These are phyloP conservation scores for Mustela lutreola DNA, from an alignment of 2,113 vertebrate genomes.

Conservation along the genomic window DNA sequence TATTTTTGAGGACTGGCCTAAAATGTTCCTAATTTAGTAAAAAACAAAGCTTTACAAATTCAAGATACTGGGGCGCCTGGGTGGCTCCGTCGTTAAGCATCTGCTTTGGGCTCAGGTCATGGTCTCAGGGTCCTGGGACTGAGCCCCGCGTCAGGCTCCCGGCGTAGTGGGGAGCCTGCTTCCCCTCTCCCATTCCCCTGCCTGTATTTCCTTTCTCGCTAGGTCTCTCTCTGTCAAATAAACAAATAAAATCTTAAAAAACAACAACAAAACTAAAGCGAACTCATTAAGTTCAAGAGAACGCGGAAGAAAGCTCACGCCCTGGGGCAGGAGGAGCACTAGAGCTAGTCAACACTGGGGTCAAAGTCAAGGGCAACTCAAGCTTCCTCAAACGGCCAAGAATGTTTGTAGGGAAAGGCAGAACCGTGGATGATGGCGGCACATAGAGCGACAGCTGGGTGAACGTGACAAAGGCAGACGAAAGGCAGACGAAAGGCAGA, in stretches of 20 bases:
- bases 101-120: no score
- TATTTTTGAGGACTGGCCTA: not conserved
- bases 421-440: not conserved
- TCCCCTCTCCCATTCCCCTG: no score
- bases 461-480: not conserved
- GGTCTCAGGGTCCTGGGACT: no score
- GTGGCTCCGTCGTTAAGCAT: not conserved
- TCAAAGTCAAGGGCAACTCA: no score
- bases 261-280: no score
- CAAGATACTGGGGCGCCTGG: not conserved
- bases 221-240: no score
- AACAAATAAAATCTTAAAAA: no score
- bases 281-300: not conserved
- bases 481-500: no score
- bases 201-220: no score
- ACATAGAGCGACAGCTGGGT: accelerated
- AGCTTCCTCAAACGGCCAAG: not conserved
- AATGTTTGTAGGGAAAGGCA: not conserved
- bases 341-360: accelerated
- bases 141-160: no score
- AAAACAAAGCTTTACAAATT: not conserved
- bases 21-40: not conserved
- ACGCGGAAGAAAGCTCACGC: no score
- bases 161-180: no score
- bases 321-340: accelerated